Evolutionary conservation across 2,888 invertebrate genomes (phyloP).

Genomic region (Pristionchus arcanus): DNA sequence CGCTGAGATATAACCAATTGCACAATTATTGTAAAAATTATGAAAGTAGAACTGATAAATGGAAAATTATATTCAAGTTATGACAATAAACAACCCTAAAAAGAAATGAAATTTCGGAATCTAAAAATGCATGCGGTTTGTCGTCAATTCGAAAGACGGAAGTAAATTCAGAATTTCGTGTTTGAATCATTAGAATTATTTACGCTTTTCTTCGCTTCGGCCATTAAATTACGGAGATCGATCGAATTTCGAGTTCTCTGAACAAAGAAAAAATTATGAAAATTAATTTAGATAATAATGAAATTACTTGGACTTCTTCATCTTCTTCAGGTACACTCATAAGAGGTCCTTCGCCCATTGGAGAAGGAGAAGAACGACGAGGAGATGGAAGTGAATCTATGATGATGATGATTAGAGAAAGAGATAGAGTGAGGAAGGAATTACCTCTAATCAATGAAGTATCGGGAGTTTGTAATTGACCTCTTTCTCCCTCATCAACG

Average conservation of each 20-base stretch:
- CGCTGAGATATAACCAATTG: not conserved
- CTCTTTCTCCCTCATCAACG: not conserved
- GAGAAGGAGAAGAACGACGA: constrained; percentile 37
- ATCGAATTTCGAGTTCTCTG: constrained; percentile 43
- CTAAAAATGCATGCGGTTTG: not conserved
- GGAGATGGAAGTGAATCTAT: not conserved
- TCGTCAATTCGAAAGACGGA: not conserved
- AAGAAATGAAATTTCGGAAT: not conserved
- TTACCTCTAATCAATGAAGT: not conserved
- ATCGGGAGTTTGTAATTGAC: not conserved
- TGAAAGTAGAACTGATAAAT: too few relatives aligned
- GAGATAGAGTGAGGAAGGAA: not conserved
- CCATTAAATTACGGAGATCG: constrained; percentile 24
- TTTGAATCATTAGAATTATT: not conserved
- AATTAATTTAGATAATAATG: not conserved
- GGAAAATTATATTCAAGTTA: too few relatives aligned
- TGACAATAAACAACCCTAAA: too few relatives aligned
- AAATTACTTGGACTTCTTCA: constrained; percentile 38
- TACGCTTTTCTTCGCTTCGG: constrained; percentile 2
- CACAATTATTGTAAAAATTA: too few relatives aligned
- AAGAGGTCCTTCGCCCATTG: not conserved
- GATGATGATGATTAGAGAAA: not conserved
- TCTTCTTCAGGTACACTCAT: constrained; percentile 45
- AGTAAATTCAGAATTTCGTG: constrained; percentile 11
- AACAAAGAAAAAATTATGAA: not conserved